A percentile compares a stretch with the other conserved stretches of the same genome.
Evolutionary conservation across 2,113 vertebrate species (phyloP).

Genomic region (Amia ocellicauda): DNA sequence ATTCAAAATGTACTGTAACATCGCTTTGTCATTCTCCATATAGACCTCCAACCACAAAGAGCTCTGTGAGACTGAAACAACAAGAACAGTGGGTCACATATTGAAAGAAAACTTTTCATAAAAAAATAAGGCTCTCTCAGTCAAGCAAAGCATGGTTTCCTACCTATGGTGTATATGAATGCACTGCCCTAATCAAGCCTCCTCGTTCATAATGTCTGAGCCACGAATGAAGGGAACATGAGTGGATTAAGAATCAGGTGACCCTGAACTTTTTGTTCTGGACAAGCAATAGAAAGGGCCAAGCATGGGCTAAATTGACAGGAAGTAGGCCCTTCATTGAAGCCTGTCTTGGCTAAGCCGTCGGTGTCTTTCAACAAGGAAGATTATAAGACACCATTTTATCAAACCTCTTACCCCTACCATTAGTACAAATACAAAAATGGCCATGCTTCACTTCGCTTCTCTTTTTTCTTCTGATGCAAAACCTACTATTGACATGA

Average conservation of each 20-base stretch:
- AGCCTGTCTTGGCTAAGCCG: not conserved
- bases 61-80: not conserved
- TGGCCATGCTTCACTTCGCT: not conserved
- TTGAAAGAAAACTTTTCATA: conserved; percentile 5
- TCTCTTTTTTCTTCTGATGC: too few relatives aligned
- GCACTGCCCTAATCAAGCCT: conserved; percentile 23
- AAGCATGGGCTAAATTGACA: conserved; percentile 16
- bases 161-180: conserved; percentile 8
- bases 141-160: not conserved
- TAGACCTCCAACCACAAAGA: conserved; percentile 1
- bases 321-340: conserved; percentile 11
- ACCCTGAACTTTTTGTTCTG: conserved; percentile 12
- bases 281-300: conserved; percentile 14
- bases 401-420: not conserved
- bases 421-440: not conserved
- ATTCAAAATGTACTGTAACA: not conserved
- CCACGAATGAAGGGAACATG: not conserved
- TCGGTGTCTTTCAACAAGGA: not conserved
- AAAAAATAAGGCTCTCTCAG: conserved; percentile 2
- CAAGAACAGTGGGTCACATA: too few relatives aligned
- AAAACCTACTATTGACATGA: too few relatives aligned
- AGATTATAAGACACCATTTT: not conserved
- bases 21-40: not conserved
- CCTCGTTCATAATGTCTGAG: conserved; percentile 20
- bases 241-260: conserved; percentile 28